Percentiles rank a stretch among this genome's conserved stretches.
Conservation (phyloP, 2,113 vertebrate genomes). For the Ceyx cyanopectus region DNA sequence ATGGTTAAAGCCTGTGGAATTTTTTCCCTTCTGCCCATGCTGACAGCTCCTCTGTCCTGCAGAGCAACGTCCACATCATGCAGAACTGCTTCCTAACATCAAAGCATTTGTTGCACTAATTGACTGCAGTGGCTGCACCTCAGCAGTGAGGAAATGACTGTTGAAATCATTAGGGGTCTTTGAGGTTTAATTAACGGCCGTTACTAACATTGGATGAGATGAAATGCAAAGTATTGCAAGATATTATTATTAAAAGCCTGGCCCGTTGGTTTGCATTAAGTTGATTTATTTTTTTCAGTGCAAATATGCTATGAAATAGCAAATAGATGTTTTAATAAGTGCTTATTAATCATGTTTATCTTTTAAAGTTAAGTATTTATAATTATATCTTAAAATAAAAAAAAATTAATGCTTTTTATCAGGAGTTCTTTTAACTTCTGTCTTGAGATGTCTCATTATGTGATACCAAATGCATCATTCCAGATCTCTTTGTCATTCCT, state of each 20-base stretch:
- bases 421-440: not conserved
- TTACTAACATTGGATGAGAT: not conserved
- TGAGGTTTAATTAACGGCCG: not conserved
- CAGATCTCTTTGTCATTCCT: not conserved
- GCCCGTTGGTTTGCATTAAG: not conserved
- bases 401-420: not conserved
- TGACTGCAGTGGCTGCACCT: slow-evolving; percentile 6
- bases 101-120: slow-evolving; percentile 34
- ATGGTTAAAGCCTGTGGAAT: not conserved
- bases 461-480: not conserved
- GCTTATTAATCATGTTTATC: not conserved
- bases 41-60: not conserved
- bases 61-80: not conserved
- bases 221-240: not conserved
- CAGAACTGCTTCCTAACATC: slow-evolving; percentile 39
- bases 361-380: not conserved
- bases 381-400: not conserved
- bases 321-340: accelerated
- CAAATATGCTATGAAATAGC: not conserved
- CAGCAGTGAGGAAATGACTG: not conserved
- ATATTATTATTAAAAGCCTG: not conserved
- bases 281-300: not conserved
- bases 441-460: not conserved
- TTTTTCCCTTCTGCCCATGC: not conserved
- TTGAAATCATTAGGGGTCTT: slow-evolving; percentile 14